phyloP scores from a whole-genome alignment of 2,888 invertebrate species.

The Drepana falcataria region DNA sequence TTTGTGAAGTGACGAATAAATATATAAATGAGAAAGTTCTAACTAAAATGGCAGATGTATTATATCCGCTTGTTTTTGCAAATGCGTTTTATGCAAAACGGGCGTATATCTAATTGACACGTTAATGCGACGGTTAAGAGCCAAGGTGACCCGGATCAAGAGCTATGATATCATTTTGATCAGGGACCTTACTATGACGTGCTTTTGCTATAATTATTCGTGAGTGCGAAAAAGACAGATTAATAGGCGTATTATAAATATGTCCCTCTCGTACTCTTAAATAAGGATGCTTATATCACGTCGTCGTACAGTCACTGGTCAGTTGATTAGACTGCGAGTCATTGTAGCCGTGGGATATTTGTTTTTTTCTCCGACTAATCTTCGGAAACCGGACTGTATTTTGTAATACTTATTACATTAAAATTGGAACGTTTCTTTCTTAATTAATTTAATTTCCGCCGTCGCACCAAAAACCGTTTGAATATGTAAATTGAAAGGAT shows the following conservation, averaged over 20 bases:
- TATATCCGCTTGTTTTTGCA: too few relatives aligned
- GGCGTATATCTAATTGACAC: slow-evolving; percentile 4
- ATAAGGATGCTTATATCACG: too few relatives aligned
- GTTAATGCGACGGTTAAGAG: slow-evolving; percentile 24
- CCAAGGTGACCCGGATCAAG: slow-evolving; percentile 35
- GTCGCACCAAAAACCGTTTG: neutral
- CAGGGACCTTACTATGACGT: slow-evolving; percentile 2
- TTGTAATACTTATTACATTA: neutral
- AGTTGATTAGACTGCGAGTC: slow-evolving; percentile 33
- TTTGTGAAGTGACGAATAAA: too few relatives aligned
- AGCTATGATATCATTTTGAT: slow-evolving; percentile 55
- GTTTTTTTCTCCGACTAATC: slow-evolving; percentile 10
- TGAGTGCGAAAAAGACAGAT: too few relatives aligned
- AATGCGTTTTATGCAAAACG: too few relatives aligned
- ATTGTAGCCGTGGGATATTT: slow-evolving; percentile 37
- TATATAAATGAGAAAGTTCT: too few relatives aligned
- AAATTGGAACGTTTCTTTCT: neutral
- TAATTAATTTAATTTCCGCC: neutral
- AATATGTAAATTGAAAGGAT: neutral
- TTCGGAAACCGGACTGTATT: neutral
- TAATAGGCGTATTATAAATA: too few relatives aligned
- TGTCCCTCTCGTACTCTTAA: too few relatives aligned
- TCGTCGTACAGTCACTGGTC: slow-evolving; percentile 15
- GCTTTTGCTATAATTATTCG: too few relatives aligned
- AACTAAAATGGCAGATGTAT: too few relatives aligned